Evolutionary conservation across 2,113 vertebrate genomes (phyloP).

Genomic region (Chloropsis hardwickii): DNA sequence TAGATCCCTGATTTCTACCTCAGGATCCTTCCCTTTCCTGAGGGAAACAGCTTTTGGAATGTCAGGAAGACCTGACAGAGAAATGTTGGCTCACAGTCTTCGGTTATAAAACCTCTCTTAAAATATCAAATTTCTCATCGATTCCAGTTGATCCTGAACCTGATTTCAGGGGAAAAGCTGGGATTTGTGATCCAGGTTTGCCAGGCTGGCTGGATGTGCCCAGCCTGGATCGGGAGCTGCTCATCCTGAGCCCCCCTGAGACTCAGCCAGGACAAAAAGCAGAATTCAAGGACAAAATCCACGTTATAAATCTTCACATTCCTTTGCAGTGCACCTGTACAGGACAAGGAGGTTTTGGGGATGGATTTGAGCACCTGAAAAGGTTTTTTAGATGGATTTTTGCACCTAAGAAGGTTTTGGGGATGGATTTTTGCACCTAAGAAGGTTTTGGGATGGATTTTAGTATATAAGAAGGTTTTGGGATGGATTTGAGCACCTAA

Average conservation of each 20-base stretch:
- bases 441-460: not conserved
- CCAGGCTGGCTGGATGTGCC: not conserved
- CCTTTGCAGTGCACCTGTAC: fast-evolving
- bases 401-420: fast-evolving
- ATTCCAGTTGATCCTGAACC: not conserved
- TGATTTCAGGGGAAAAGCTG: not conserved
- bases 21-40: not conserved
- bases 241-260: not conserved
- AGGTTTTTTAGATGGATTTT: not conserved
- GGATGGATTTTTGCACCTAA: fast-evolving
- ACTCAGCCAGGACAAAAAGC: not conserved
- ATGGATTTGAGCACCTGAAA: not conserved
- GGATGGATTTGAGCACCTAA: fast-evolving
- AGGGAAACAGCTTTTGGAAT: not conserved
- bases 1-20: not conserved
- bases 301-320: fast-evolving
- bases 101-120: not conserved
- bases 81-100: not conserved
- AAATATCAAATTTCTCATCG: fast-evolving
- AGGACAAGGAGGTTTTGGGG: fast-evolving
- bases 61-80: fast-evolving
- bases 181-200: fast-evolving
- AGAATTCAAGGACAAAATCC: not conserved
- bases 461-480: fast-evolving
- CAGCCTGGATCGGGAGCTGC: fast-evolving